Evolutionary conservation across 2,888 invertebrate species (phyloP).

Genomic region (Corbicula japonica): DNA sequence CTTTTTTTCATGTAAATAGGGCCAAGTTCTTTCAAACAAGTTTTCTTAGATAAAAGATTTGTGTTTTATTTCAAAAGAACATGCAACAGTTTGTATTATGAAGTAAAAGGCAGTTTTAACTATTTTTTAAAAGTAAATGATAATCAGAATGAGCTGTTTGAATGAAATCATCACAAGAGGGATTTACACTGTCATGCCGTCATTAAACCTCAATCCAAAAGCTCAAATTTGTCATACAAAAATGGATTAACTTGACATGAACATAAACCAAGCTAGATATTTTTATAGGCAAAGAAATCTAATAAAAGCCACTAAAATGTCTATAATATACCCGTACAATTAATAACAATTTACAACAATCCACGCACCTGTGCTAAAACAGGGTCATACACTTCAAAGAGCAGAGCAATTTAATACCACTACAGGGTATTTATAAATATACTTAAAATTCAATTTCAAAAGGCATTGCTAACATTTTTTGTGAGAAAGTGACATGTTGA

Average conservation of each 20-base stretch:
- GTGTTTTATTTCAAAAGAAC: neutral
- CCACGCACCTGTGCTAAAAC: conserved; percentile 48
- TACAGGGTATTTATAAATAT: conserved; percentile 42
- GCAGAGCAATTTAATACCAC: conserved; percentile 43
- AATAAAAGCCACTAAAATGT: conserved; percentile 19
- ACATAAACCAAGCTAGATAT: neutral
- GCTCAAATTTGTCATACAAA: conserved; percentile 25
- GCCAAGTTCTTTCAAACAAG: neutral
- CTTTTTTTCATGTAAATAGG: neutral
- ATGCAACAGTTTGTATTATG: neutral
- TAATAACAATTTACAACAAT: conserved; percentile 33
- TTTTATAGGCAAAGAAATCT: conserved; percentile 23
- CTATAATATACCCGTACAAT: conserved; percentile 39
- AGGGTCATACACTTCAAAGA: conserved; percentile 49
- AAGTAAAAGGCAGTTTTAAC: too few relatives aligned
- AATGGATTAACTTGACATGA: conserved; percentile 25
- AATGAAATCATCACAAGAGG: too few relatives aligned
- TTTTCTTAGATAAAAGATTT: neutral
- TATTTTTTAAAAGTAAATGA: too few relatives aligned
- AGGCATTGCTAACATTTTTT: conserved; percentile 37
- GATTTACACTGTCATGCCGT: too few relatives aligned
- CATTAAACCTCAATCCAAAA: too few relatives aligned
- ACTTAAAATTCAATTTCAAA: conserved; percentile 57
- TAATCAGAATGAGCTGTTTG: too few relatives aligned
- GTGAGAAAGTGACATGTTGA: conserved; percentile 44